A percentile compares a stretch with the other conserved stretches of the same genome.
phyloP scores from a whole-genome alignment of 2,888 invertebrate species.

The Lepidochrysops patricia region DNA sequence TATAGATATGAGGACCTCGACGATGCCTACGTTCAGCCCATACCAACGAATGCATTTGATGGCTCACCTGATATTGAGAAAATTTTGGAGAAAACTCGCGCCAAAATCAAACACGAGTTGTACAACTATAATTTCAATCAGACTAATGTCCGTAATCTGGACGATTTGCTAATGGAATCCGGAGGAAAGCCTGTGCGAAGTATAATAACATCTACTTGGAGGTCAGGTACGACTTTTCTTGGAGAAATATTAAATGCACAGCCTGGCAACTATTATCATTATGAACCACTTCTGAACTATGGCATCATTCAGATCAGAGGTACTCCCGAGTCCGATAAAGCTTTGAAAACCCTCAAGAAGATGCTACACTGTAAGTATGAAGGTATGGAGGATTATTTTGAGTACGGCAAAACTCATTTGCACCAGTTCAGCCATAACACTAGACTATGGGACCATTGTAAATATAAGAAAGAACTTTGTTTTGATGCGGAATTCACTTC shows the following conservation, averaged over 20 bases:
- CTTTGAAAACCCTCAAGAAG: slow-evolving; percentile 79
- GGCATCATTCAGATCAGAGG: slow-evolving; percentile 88
- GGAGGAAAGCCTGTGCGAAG: slow-evolving; percentile 84
- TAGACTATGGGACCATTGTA: slow-evolving; percentile 88
- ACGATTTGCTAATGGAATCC: slow-evolving; percentile 80
- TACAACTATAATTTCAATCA: slow-evolving; percentile 49
- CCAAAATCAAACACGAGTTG: slow-evolving; percentile 54
- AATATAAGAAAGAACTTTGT: slow-evolving; percentile 68
- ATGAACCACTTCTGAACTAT: slow-evolving; percentile 89
- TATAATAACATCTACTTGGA: slow-evolving; percentile 90
- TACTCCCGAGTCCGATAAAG: slow-evolving; percentile 79
- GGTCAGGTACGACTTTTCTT: slow-evolving; percentile 92
- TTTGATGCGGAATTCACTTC: slow-evolving; percentile 78
- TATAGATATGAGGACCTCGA: slow-evolving; percentile 76
- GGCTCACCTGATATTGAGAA: slow-evolving; percentile 52
- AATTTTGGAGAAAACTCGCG: slow-evolving; percentile 51
- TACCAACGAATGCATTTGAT: slow-evolving; percentile 54
- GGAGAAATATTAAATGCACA: slow-evolving; percentile 89
- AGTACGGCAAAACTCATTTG: slow-evolving; percentile 83
- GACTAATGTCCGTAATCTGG: slow-evolving; percentile 68
- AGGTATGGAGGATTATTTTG: slow-evolving; percentile 83
- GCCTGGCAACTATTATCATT: slow-evolving; percentile 92
- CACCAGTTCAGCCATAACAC: slow-evolving; percentile 90
- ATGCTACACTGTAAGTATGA: slow-evolving; percentile 86
- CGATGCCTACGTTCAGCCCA: slow-evolving; percentile 39